Percentiles rank a stretch among this genome's conserved stretches.
phyloP scores from a whole-genome alignment of 2,888 invertebrate genomes.

The Agriopis leucophaearia region DNA sequence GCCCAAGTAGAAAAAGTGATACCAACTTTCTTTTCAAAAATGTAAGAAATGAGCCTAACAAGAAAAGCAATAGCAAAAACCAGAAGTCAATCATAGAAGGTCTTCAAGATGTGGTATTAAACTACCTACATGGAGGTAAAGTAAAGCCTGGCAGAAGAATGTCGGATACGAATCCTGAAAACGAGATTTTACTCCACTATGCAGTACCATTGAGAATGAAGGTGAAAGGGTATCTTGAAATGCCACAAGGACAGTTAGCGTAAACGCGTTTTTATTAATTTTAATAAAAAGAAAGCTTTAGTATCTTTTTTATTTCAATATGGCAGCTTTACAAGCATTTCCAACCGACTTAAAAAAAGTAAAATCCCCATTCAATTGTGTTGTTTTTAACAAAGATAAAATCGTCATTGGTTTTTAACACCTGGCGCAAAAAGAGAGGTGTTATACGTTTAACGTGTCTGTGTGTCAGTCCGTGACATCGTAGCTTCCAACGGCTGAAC shows the following conservation, averaged over 20 bases:
- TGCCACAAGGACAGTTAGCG: background rate
- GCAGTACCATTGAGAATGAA: constrained; percentile 14
- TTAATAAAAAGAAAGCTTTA: background rate
- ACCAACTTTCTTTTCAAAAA: too few relatives aligned
- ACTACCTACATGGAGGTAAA: background rate
- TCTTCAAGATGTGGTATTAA: background rate
- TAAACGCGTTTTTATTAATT: background rate
- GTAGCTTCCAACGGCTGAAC: too few relatives aligned
- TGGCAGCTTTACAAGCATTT: too few relatives aligned
- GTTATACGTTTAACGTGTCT: too few relatives aligned
- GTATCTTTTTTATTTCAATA: too few relatives aligned
- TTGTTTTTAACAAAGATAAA: too few relatives aligned
- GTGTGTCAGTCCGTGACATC: too few relatives aligned
- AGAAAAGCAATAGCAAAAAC: background rate
- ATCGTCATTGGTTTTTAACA: too few relatives aligned
- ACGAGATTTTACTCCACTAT: constrained; percentile 8
- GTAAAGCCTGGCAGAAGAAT: background rate
- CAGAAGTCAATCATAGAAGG: background rate
- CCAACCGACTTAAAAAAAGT: too few relatives aligned
- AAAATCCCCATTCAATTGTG: too few relatives aligned
- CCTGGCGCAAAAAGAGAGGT: too few relatives aligned
- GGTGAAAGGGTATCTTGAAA: constrained; percentile 6
- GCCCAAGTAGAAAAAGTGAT: background rate
- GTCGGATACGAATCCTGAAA: background rate
- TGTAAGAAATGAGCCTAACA: too few relatives aligned